Evolutionary conservation across 1,140 invertebrate species (phyloP).

Genomic region (Drosophila mayri): DNA sequence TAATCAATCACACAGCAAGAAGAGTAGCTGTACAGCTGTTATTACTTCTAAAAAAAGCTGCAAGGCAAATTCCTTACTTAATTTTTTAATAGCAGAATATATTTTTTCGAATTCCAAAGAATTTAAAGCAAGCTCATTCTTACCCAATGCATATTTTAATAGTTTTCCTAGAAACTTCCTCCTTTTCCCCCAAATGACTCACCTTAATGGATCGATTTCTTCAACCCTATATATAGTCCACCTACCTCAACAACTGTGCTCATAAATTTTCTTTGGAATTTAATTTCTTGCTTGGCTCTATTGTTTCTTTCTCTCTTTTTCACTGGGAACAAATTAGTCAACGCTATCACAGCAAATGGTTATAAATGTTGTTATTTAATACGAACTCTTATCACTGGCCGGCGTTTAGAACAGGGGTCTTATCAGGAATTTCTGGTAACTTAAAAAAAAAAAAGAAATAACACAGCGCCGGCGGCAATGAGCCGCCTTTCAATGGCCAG

Average conservation of each 20-base stretch:
- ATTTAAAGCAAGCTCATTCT: neutral
- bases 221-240: conserved; percentile 48
- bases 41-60: neutral
- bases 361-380: conserved; percentile 34
- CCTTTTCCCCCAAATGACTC: conserved; percentile 16
- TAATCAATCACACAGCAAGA: conserved; percentile 3
- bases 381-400: conserved; percentile 34
- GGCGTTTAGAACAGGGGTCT: conserved; percentile 17
- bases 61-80: neutral
- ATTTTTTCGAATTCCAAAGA: neutral
- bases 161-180: neutral
- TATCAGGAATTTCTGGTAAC: conserved; percentile 36
- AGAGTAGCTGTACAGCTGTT: neutral
- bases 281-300: neutral
- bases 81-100: neutral
- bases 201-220: conserved; percentile 35
- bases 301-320: neutral
- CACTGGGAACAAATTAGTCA: conserved; percentile 45
- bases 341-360: conserved; percentile 34
- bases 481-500: conserved; percentile 41
- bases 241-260: conserved; percentile 55
- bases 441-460: conserved; percentile 5
- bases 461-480: conserved; percentile 43
- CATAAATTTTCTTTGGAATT: conserved; percentile 50
- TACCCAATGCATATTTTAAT: neutral